Percentiles rank a stretch among this genome's conserved stretches.
phyloP scores from a whole-genome alignment of 2,888 invertebrate genomes.

The Ormyrus pomaceus region DNA sequence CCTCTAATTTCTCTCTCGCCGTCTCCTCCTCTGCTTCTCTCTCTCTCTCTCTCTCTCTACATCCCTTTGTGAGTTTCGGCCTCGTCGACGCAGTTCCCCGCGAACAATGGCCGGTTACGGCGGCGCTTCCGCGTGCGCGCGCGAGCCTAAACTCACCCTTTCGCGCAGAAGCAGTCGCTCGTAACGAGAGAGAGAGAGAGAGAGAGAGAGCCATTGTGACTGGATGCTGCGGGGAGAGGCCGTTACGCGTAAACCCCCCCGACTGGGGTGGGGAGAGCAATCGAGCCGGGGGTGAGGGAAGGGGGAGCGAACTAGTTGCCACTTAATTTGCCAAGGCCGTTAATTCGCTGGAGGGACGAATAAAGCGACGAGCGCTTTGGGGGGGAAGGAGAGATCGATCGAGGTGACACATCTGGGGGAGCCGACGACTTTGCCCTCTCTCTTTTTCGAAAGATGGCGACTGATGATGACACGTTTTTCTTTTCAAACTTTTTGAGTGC shows the following conservation, averaged over 20 bases:
- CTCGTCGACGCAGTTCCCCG: slow-evolving; percentile 65
- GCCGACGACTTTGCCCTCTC: not conserved
- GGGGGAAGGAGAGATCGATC: slow-evolving; percentile 18
- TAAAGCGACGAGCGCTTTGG: slow-evolving; percentile 2
- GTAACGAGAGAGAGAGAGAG: slow-evolving; percentile 11
- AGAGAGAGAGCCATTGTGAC: slow-evolving; percentile 8
- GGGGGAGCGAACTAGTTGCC: slow-evolving; percentile 68
- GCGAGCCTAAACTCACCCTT: slow-evolving; percentile 56
- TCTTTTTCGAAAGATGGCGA: slow-evolving; percentile 23
- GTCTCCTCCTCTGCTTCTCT: slow-evolving; percentile 58
- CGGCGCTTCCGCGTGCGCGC: slow-evolving; percentile 43
- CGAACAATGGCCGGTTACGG: slow-evolving; percentile 30
- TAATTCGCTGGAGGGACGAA: slow-evolving; percentile 30
- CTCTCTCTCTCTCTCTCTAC: slow-evolving; percentile 41
- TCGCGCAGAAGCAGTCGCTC: not conserved
- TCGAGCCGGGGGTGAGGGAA: not conserved
- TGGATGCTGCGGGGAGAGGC: slow-evolving; percentile 5
- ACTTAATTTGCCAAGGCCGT: slow-evolving; percentile 71
- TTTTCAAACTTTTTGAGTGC: not conserved
- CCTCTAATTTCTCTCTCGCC: slow-evolving; percentile 44
- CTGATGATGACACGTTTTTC: not conserved
- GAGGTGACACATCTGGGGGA: slow-evolving; percentile 33
- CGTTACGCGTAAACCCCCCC: not conserved
- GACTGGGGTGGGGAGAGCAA: not conserved
- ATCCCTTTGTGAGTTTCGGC: slow-evolving; percentile 58